phyloP scores from a whole-genome alignment of 2,888 invertebrate genomes.

The Andrena dorsata region DNA sequence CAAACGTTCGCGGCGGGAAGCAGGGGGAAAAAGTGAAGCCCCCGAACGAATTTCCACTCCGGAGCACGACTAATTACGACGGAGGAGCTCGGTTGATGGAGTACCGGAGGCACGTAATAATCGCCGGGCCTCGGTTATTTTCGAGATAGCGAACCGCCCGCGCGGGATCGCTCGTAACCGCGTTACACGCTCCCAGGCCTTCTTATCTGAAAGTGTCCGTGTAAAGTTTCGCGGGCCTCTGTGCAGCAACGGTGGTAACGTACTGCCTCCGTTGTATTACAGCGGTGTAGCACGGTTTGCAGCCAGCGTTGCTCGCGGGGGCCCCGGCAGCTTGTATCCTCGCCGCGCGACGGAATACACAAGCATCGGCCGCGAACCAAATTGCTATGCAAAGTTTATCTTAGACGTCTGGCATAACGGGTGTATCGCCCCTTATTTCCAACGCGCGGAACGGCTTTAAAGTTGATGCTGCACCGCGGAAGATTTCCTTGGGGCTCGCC shows the following conservation, averaged over 20 bases:
- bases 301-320: background rate
- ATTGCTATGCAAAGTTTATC: conserved; percentile 57
- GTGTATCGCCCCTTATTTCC: conserved; percentile 45
- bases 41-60: background rate
- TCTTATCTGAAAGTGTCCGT: conserved; percentile 42
- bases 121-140: conserved; percentile 15
- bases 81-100: background rate
- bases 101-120: background rate
- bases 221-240: conserved; percentile 21
- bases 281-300: background rate
- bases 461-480: conserved; percentile 21
- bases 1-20: background rate
- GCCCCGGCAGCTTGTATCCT: conserved; percentile 6
- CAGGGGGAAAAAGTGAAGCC: background rate
- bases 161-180: conserved; percentile 7
- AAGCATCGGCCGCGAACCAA: conserved; percentile 43
- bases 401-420: conserved; percentile 40
- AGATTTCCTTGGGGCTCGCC: conserved; percentile 38
- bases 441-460: conserved; percentile 29
- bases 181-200: conserved; percentile 21
- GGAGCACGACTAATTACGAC: conserved; percentile 3
- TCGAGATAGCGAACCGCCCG: background rate
- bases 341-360: conserved; percentile 17
- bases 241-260: background rate
- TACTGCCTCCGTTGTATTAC: background rate